Conservation (phyloP, 2,888 invertebrate species). For the Pollenia angustigena region DNA sequence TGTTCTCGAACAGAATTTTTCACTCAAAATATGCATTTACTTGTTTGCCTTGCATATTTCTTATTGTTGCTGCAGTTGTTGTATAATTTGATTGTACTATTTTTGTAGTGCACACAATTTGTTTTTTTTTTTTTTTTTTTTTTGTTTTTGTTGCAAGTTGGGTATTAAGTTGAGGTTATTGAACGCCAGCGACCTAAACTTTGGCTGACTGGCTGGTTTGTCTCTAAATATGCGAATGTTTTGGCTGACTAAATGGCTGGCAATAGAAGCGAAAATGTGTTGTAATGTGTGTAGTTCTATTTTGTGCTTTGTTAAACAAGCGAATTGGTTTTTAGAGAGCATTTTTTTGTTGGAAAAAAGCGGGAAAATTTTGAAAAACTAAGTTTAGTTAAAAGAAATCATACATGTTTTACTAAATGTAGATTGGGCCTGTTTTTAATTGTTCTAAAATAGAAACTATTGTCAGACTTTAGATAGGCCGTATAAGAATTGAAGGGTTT, state of each 20-base stretch:
- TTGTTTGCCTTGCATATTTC: constrained; percentile 71
- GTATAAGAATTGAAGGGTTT: too few relatives aligned
- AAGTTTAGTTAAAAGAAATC: background rate
- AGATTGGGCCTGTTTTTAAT: too few relatives aligned
- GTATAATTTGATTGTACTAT: constrained; percentile 73
- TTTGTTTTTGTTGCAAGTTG: constrained; percentile 52
- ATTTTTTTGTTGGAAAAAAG: background rate
- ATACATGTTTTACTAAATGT: too few relatives aligned
- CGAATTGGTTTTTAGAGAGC: background rate
- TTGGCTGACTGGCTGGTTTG: constrained; percentile 76
- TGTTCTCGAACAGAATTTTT: constrained; percentile 31
- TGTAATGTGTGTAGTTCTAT: constrained; percentile 4
- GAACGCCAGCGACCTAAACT: constrained; percentile 82
- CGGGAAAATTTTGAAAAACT: background rate
- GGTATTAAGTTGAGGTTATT: constrained; percentile 77
- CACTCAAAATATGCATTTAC: constrained; percentile 70
- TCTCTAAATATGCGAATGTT: constrained; percentile 64
- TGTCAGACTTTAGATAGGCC: too few relatives aligned
- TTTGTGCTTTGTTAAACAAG: background rate
- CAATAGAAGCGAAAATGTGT: constrained; percentile 33
- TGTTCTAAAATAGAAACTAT: too few relatives aligned
- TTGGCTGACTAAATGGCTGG: constrained; percentile 68
- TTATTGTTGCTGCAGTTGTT: constrained; percentile 36
- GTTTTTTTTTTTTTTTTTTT: constrained; percentile 50
- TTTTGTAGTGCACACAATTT: constrained; percentile 67